Percentiles rank a stretch among this genome's conserved stretches.
These are phyloP conservation scores for Drosophila melanogaster DNA, from an alignment of 1,140 invertebrate genomes.

Conservation along the genomic window Release_6_plus_ISO1_MT NT_033777.3:5946501-5947000, in stretches of 20 bases:
- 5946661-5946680: too few species aligned
- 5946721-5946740: too few species aligned
- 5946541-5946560: constrained; percentile 20
- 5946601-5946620: too few species aligned
- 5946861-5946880: constrained; percentile 27
- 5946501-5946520: constrained; percentile 20
- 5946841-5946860: constrained; percentile 21
- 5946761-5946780: too few species aligned
- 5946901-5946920: constrained; percentile 68
- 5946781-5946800: too few species aligned
- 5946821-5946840: background rate
- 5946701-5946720: too few species aligned
- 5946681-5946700: too few species aligned
- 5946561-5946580: background rate
- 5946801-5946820: background rate
- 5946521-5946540: constrained; percentile 21
- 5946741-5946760: too few species aligned
- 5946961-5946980: constrained; percentile 62
- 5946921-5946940: constrained; percentile 67
- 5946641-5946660: too few species aligned
- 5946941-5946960: constrained; percentile 35
- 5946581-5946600: background rate
- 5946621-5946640: too few species aligned
- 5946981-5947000: constrained; percentile 62
- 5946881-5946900: constrained; percentile 62